Percentiles rank a stretch among this genome's conserved stretches.
phyloP scores from a whole-genome alignment of 1,140 invertebrate genomes.

The Aradophagus sp. region DNA sequence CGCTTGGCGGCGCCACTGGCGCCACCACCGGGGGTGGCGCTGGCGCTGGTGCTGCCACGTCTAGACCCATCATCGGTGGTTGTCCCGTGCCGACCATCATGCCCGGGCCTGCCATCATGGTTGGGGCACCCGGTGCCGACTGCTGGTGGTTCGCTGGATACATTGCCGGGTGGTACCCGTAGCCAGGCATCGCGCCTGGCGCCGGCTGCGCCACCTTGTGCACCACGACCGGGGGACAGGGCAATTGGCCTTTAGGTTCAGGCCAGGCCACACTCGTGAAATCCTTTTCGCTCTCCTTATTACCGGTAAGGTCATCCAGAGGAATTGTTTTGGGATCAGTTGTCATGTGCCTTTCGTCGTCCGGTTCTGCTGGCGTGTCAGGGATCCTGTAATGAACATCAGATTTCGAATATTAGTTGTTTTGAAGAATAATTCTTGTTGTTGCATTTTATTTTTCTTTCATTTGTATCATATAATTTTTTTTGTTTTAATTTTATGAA shows the following conservation, averaged over 20 bases:
- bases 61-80: slow-evolving; percentile 64
- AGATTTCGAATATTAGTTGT: neutral
- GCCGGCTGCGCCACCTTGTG: slow-evolving; percentile 15
- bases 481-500: no score
- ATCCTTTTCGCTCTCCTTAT: slow-evolving; percentile 85
- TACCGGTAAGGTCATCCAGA: slow-evolving; percentile 88
- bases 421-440: no score
- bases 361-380: slow-evolving; percentile 89
- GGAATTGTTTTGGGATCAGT: slow-evolving; percentile 89
- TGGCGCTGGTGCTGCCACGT: slow-evolving; percentile 32
- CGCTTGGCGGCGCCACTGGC: slow-evolving; percentile 56
- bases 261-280: slow-evolving; percentile 85
- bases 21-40: slow-evolving; percentile 49
- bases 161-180: slow-evolving; percentile 59
- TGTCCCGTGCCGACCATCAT: no score
- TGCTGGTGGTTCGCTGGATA: slow-evolving; percentile 38
- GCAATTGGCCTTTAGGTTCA: slow-evolving; percentile 80
- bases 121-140: neutral
- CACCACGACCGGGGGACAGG: slow-evolving; percentile 61
- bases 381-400: slow-evolving; percentile 80
- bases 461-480: no score
- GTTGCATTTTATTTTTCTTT: no score
- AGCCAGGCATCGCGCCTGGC: slow-evolving; percentile 43
- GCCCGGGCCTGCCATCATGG: no score
- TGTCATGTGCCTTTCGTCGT: slow-evolving; percentile 83